Evolutionary conservation across 1,140 invertebrate species (phyloP), one percentile per base, ranked within the genome.

Genomic region (Drosophila bocqueti): DNA sequence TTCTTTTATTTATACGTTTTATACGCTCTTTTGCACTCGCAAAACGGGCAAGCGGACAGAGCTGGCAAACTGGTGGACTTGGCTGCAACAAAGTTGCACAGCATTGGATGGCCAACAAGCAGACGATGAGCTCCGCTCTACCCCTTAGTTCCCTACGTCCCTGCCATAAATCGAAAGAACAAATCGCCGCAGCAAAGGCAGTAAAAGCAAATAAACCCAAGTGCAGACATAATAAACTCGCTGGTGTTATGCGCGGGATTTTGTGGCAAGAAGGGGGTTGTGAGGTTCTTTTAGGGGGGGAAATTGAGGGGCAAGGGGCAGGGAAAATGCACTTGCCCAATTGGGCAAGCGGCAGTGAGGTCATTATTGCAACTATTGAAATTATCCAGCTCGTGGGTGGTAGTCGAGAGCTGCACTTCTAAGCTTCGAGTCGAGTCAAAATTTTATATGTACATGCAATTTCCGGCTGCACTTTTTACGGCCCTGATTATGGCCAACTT

Each of bases 1-100:
- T 90, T 90, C 86, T 90, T 90, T 90, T 90, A 90, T 90, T 90
- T 90, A 90, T 90, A 90, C 85, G 81, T 90, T 90, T 90, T 90
- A 85, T 90, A 90, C 81, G 81, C 85, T 89, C 85, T 68, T 72
- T 81, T 84, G 85, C 81, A 76, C 85, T 84, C 81, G 81, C 76
- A 34, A 69, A 59, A 55, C 52, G 16, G 52, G 52, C 50, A 36
- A 54, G 16, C 49, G 49, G 49, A 34, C 29, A 52, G 49, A 52
- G 72, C 81, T 79, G 81, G 80, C 72, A 21, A 58, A 46, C 26
- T 43, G 31, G 60, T 73, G 49, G 78, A 64, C 63, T 75, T 49
- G 47, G 61, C 49, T 72, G 59, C 85, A 90, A 90, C 85, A 90
- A 76, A 90, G 85, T 90, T 90, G 85, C 85, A 83, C 71, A 79